phyloP scores from a whole-genome alignment of 2,797 vertebrate species.

The Pseudochaenichthys georgianus region DNA sequence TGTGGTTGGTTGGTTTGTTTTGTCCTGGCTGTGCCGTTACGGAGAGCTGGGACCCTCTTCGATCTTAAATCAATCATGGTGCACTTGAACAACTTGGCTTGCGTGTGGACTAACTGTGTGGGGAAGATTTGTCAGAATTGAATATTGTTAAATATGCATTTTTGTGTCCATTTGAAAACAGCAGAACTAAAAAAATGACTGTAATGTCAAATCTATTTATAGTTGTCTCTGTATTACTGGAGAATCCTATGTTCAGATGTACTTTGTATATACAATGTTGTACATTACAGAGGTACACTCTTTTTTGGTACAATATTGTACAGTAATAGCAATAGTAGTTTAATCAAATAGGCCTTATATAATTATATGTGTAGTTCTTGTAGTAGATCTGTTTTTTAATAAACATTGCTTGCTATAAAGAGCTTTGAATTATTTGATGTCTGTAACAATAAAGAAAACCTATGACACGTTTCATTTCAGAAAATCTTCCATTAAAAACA shows the following conservation, averaged over 20 bases:
- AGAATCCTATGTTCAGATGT: slow-evolving; percentile 92
- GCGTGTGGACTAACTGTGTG: slow-evolving; percentile 83
- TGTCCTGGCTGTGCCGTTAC: slow-evolving; percentile 62
- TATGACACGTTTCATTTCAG: background rate
- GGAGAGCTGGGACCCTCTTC: slow-evolving; percentile 66
- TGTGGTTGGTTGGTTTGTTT: slow-evolving; percentile 65
- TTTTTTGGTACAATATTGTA: slow-evolving; percentile 90
- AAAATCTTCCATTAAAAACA: background rate
- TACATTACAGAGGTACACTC: slow-evolving; percentile 95
- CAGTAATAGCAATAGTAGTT: slow-evolving; percentile 90
- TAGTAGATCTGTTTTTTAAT: slow-evolving; percentile 86
- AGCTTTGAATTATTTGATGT: slow-evolving; percentile 32
- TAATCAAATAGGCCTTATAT: slow-evolving; percentile 89
- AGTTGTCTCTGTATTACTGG: slow-evolving; percentile 90
- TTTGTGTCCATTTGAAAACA: slow-evolving; percentile 82
- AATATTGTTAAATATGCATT: slow-evolving; percentile 87
- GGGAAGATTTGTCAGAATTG: slow-evolving; percentile 75
- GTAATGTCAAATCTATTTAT: slow-evolving; percentile 89
- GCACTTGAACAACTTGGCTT: slow-evolving; percentile 85
- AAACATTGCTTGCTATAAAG: slow-evolving; percentile 89
- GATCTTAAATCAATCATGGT: slow-evolving; percentile 79
- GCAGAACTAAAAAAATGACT: slow-evolving; percentile 83
- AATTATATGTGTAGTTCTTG: slow-evolving; percentile 89
- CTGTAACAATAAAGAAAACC: slow-evolving; percentile 3
- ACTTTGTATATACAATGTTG: slow-evolving; percentile 96